Evolutionary conservation across 2,888 invertebrate species (phyloP).

Genomic region (Steinernema carpocapsae): DNA sequence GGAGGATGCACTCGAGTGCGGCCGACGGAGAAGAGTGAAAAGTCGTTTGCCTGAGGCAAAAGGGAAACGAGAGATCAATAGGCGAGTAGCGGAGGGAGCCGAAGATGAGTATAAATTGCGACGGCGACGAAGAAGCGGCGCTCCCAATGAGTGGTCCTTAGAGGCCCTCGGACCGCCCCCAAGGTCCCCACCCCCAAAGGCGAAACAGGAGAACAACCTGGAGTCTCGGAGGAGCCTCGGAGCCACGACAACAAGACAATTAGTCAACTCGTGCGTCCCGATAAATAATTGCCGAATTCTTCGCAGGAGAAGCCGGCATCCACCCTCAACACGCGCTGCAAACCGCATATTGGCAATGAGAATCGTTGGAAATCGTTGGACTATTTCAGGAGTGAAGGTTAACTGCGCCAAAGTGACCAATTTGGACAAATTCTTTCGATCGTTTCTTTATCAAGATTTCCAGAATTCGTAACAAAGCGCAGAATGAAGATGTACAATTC

Average conservation of each 20-base stretch:
- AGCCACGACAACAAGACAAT: neutral
- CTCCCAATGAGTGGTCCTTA: neutral
- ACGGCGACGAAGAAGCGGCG: conserved; percentile 1
- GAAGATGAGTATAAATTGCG: conserved; percentile 31
- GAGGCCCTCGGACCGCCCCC: neutral
- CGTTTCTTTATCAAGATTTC: too few species aligned
- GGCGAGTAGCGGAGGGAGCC: neutral
- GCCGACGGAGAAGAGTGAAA: conserved; percentile 19
- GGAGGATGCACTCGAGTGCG: neutral
- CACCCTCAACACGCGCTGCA: too few species aligned
- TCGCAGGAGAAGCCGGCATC: too few species aligned
- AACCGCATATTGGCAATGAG: too few species aligned
- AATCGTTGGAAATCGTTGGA: too few species aligned
- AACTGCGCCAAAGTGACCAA: too few species aligned
- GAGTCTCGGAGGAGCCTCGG: too few species aligned
- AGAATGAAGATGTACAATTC: too few species aligned
- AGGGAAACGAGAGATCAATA: conserved; percentile 13
- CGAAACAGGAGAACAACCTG: too few species aligned
- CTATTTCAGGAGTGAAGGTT: too few species aligned
- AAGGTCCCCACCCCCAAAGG: neutral
- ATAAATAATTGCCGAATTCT: neutral
- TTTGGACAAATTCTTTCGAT: too few species aligned
- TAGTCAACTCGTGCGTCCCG: neutral
- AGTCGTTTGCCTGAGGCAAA: conserved; percentile 1
- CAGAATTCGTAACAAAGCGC: too few species aligned